Conservation (phyloP, 1,140 invertebrate species). For the Drosophila chauvacae region DNA sequence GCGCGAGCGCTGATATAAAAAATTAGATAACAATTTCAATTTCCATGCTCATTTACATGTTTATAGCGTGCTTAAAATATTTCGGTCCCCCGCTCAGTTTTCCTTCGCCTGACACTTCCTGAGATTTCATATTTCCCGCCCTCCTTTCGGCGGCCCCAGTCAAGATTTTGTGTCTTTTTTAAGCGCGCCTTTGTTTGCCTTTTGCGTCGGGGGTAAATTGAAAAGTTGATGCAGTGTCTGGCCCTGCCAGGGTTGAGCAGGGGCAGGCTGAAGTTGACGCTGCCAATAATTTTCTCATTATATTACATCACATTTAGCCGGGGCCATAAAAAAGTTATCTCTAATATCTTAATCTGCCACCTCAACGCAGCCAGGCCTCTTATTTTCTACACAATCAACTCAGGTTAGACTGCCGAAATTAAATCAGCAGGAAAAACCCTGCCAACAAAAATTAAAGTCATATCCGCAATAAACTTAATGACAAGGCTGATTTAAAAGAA, state of each 20-base stretch:
- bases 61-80: constrained; percentile 83
- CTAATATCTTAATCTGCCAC: constrained; percentile 63
- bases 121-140: constrained; percentile 64
- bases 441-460: constrained; percentile 63
- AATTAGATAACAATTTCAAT: constrained; percentile 84
- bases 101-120: constrained; percentile 47
- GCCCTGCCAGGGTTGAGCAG: constrained; percentile 30
- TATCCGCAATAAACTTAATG: constrained; percentile 62
- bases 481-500: constrained; percentile 28
- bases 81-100: constrained; percentile 31
- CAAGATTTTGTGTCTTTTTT: constrained; percentile 76
- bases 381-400: constrained; percentile 76
- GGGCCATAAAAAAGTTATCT: constrained; percentile 65
- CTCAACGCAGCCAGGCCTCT: constrained; percentile 28
- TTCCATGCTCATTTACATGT: constrained; percentile 84
- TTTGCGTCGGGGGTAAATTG: constrained; percentile 60
- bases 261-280: constrained; percentile 49
- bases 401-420: constrained; percentile 56
- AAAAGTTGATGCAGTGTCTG: constrained; percentile 68
- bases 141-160: constrained; percentile 5
- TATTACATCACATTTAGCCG: constrained; percentile 52
- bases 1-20: constrained; percentile 76
- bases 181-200: constrained; percentile 67
- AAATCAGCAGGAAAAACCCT: constrained; percentile 63
- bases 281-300: constrained; percentile 78